Evolutionary conservation across 2,113 vertebrate genomes (phyloP).

Genomic region (Sylvietta virens): DNA sequence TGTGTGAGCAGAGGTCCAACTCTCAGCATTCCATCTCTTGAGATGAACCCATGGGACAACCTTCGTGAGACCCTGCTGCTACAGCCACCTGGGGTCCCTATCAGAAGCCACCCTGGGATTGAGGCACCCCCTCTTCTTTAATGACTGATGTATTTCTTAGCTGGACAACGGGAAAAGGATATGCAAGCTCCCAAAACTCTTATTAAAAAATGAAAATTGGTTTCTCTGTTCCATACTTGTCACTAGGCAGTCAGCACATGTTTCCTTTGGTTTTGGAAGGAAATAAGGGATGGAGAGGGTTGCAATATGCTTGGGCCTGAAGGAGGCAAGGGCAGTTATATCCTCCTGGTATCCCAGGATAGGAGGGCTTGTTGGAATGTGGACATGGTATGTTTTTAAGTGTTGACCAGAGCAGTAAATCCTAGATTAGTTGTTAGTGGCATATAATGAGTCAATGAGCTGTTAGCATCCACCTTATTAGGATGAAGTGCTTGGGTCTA

Average conservation of each 20-base stretch:
- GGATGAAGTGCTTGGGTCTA: not conserved
- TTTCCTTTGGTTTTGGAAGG: not conserved
- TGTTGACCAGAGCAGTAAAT: not conserved
- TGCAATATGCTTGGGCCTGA: not conserved
- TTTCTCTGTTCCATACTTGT: not conserved
- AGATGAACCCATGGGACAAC: not conserved
- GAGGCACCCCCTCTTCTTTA: not conserved
- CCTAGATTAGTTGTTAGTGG: not conserved
- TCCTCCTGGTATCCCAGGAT: not conserved
- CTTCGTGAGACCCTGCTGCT: not conserved
- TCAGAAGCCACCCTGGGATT: not conserved
- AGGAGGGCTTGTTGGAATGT: not conserved
- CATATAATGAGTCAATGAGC: not conserved
- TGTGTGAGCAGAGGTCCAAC: not conserved
- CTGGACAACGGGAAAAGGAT: not conserved
- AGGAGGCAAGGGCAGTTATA: not conserved
- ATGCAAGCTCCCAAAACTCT: not conserved
- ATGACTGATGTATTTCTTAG: not conserved
- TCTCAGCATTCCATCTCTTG: not conserved
- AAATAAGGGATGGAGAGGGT: not conserved
- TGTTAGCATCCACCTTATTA: not conserved
- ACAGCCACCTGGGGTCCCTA: accelerated
- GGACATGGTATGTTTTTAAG: not conserved
- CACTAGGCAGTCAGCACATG: not conserved
- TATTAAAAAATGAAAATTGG: not conserved